Percentiles rank a stretch among this genome's conserved stretches.
These are phyloP conservation scores for Bedellia somnulentella DNA, from an alignment of 2,888 invertebrate species.

Conservation along the genomic window DNA sequence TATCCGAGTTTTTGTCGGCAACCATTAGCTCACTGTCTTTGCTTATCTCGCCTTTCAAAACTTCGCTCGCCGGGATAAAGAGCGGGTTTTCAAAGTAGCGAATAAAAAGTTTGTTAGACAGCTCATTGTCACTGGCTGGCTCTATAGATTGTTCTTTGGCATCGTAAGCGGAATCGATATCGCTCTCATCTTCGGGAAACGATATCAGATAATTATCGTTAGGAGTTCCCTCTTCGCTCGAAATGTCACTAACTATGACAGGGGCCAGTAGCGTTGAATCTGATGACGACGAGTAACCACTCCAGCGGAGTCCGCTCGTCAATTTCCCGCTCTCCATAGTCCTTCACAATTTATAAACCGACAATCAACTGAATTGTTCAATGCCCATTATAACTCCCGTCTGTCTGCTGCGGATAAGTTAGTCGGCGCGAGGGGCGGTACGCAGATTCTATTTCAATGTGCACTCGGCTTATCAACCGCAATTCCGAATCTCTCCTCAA, in stretches of 20 bases:
- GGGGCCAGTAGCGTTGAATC: constrained; percentile 20
- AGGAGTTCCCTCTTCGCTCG: constrained; percentile 17
- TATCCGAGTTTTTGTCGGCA: constrained; percentile 34
- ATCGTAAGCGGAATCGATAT: constrained; percentile 19
- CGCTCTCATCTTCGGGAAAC: constrained; percentile 28
- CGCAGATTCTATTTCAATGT: constrained; percentile 32
- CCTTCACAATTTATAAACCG: constrained; percentile 4
- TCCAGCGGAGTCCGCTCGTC: constrained; percentile 29
- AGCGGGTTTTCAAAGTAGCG: constrained; percentile 37
- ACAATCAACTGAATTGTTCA: constrained; percentile 21
- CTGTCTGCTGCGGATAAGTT: no score
- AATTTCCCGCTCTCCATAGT: constrained; percentile 40
- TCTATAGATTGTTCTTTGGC: constrained; percentile 11
- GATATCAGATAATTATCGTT: constrained; percentile 35
- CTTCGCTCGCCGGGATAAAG: constrained; percentile 30
- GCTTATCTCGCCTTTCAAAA: constrained; percentile 36
- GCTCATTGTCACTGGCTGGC: constrained; percentile 12
- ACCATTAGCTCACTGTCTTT: constrained; percentile 32
- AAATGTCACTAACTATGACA: constrained; percentile 20
- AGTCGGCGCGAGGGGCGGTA: no score
- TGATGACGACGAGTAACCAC: constrained; percentile 21
- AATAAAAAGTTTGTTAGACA: constrained; percentile 21
- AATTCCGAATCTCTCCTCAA: no score
- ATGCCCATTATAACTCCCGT: constrained; percentile 14
- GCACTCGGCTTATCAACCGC: constrained; percentile 20